Base-by-base conservation (phyloP, 2,113 vertebrate genomes). In the Dicaeum eximium region DNA sequence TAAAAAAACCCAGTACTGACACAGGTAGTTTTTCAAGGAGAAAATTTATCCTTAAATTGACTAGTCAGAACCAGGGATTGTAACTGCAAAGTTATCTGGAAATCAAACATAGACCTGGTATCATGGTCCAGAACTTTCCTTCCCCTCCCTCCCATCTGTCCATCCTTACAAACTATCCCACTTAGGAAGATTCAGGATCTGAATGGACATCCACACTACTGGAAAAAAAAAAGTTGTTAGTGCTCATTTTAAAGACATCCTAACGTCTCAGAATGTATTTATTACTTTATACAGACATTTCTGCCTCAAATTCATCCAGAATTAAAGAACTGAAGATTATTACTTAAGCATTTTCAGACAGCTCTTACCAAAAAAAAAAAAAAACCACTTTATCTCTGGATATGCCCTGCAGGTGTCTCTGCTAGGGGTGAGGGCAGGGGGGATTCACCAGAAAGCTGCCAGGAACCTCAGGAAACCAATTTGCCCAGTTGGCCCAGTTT, bases 41-140 rank as follows among this genome's bases (percentile, higher is more conserved):
- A 86, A 88, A 86, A 54, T 74, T 70, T 70, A 18, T 72, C 27
- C 31, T 64, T 71, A 64, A 92, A 71, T 47, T 84, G 44, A 64
- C 37, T 48, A 71, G 57, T 80, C 65, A 70, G 54, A 86, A 83
- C 8, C 47, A 66, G 35, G 10, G n/a, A 56, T 50, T 0, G 0
- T 62, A 90, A 58, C 24, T 62, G 30, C 10, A 25, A 69, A 67
- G 13, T 48, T 90, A 31, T 62, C 24, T 83, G 58, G 56, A 86
- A 90, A 80, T 58, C 35, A 67, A 53, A 66, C 5, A 66, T 11
- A 74, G 37, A 57, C 9, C 71, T 71, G 67, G 27, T 12, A 67
- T 28, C 5, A 6, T 37, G 27, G 14, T 53, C 30, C 40, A 69
- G 17, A 47, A 47, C 24, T 54, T 80, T 72, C 45, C 21, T 33